Evolutionary conservation across 2,888 invertebrate genomes (phyloP).

Genomic region (Meganola albula): DNA sequence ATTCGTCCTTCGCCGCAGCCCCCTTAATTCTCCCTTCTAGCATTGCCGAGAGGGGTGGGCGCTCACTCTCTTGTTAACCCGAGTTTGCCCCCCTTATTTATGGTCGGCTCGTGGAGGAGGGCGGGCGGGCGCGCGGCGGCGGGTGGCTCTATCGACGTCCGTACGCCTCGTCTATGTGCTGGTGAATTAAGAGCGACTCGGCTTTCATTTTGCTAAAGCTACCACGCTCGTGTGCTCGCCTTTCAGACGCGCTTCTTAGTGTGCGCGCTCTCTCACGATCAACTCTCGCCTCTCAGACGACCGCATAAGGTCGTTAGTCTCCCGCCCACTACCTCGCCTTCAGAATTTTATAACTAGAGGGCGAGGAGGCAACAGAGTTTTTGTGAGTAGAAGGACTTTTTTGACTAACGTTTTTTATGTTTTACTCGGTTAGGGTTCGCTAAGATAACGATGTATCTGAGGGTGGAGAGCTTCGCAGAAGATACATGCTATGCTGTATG

Average conservation of each 20-base stretch:
- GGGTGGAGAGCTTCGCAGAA: slow-evolving; percentile 56
- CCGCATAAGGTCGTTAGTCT: slow-evolving; percentile 54
- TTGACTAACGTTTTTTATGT: slow-evolving; percentile 77
- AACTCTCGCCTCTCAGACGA: slow-evolving; percentile 55
- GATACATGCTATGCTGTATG: slow-evolving; percentile 38
- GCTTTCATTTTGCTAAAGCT: slow-evolving; percentile 78
- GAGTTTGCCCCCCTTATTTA: slow-evolving; percentile 73
- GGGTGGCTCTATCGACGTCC: slow-evolving; percentile 56
- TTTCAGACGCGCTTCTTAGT: slow-evolving; percentile 59
- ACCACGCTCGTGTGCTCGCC: slow-evolving; percentile 74
- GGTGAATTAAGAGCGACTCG: slow-evolving; percentile 77
- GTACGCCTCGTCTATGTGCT: slow-evolving; percentile 61
- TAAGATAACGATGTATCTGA: slow-evolving; percentile 74
- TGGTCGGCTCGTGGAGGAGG: slow-evolving; percentile 52
- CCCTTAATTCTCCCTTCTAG: slow-evolving; percentile 68
- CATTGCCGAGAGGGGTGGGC: slow-evolving; percentile 56
- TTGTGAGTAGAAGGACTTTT: slow-evolving; percentile 76
- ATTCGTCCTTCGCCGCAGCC: slow-evolving; percentile 77
- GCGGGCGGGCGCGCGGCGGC: slow-evolving; percentile 39
- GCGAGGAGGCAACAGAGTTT: slow-evolving; percentile 69
- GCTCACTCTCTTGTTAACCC: slow-evolving; percentile 72
- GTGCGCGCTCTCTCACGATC: slow-evolving; percentile 44
- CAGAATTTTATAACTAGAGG: slow-evolving; percentile 72
- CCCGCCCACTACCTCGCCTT: slow-evolving; percentile 47
- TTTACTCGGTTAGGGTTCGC: slow-evolving; percentile 74